phyloP scores from a whole-genome alignment of 2,888 invertebrate species.

The Orthonychiurus folsomi region DNA sequence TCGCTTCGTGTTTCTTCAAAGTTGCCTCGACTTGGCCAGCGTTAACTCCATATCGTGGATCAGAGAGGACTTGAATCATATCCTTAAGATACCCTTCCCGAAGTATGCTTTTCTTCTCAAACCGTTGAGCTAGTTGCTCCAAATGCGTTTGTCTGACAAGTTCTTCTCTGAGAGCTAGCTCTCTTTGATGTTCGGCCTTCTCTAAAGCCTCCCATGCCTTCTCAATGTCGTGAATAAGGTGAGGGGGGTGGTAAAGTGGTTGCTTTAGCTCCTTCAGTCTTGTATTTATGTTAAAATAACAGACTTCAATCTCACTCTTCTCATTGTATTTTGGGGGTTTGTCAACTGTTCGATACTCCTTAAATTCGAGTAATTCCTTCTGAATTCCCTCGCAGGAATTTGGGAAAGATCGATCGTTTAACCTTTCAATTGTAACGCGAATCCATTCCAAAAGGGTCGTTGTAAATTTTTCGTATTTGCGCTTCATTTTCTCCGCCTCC shows the following conservation, averaged over 20 bases:
- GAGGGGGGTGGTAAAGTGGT: slow-evolving; percentile 71
- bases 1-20: slow-evolving; percentile 96
- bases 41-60: slow-evolving; percentile 82
- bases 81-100: slow-evolving; percentile 93
- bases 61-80: slow-evolving; percentile 90
- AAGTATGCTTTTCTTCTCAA: slow-evolving; percentile 86
- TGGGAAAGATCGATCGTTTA: slow-evolving; percentile 80
- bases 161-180: slow-evolving; percentile 84
- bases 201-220: slow-evolving; percentile 88
- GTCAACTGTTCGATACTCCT: slow-evolving; percentile 90
- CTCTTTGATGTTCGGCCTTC: slow-evolving; percentile 85
- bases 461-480: slow-evolving; percentile 75
- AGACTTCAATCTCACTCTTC: slow-evolving; percentile 90
- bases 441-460: slow-evolving; percentile 90
- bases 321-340: slow-evolving; percentile 99
- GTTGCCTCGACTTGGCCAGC: slow-evolving; percentile 91
- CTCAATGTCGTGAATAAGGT: slow-evolving; percentile 89
- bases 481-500: slow-evolving; percentile 85
- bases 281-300: slow-evolving; percentile 94
- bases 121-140: slow-evolving; percentile 90
- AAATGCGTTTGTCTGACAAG: slow-evolving; percentile 81
- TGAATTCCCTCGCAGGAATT: slow-evolving; percentile 93
- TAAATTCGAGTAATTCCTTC: slow-evolving; percentile 76
- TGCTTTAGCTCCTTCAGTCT: slow-evolving; percentile 88
- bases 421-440: slow-evolving; percentile 65